Evolutionary conservation across 2,113 vertebrate genomes (phyloP), one percentile per base, ranked within the genome.

Genomic region (Zapornia atra): DNA sequence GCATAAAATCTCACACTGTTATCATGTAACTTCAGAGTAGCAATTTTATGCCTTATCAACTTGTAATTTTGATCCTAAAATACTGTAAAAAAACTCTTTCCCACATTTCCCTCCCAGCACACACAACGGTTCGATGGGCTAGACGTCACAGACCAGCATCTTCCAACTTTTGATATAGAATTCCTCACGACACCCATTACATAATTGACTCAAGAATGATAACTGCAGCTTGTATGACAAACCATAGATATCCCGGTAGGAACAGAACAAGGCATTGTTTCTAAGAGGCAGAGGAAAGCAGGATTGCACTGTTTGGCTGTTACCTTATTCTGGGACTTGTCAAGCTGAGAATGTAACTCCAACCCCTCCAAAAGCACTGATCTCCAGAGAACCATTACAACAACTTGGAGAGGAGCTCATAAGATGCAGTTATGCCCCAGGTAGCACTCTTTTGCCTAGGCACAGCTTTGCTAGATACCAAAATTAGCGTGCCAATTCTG

Each of bases 171-270:
- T 44, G 7, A 1, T 8, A 56, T 54, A 13, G 31, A 29, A 54
- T 36, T 33, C 65, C 71, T 73, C 40, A 57, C 3, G 21, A 51
- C 16, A 53, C 16, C 4, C 11, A 36, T 5, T 38, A 38, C 11
- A 7, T 8, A 46, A 12, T 2, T 75, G 66, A 48, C 5, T 0
- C 4, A 31, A 50, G 57, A 50, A 68, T 2, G 28, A 2, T 51
- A 77, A 33, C 33, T 48, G 44, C 70, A 82, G 34, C 0, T 25
- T 24, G 19, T 8, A 4, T 18, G 57, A 48, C 33, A 64, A 60
- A 9, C 8, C 34, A 4, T 4, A 56, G 75, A 5, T 2, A 5
- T 1, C 21, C n/a, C 2, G 0, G 7, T 2, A 21, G 54, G 31
- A 42, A 8, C 2, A 79, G 22, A 8, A 14, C 0, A 12, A 21